Evolutionary conservation across 2,888 invertebrate species (phyloP).

Genomic region (Keiferia lycopersicella): DNA sequence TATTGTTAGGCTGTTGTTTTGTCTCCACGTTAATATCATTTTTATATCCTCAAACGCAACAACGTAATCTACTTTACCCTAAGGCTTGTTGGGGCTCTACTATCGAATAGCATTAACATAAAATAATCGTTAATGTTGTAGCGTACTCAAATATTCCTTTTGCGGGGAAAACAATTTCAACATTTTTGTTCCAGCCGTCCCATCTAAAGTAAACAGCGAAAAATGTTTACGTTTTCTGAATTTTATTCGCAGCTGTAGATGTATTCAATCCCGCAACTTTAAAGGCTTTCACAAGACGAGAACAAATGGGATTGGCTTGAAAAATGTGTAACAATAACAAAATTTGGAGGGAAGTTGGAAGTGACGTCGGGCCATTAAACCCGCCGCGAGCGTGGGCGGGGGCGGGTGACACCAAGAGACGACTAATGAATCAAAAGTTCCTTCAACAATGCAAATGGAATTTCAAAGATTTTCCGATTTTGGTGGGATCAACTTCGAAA

Average conservation of each 20-base stretch:
- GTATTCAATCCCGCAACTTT: conserved; percentile 54
- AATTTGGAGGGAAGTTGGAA: conserved; percentile 62
- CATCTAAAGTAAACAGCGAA: conserved; percentile 11
- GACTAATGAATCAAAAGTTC: conserved; percentile 64
- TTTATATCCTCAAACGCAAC: conserved; percentile 25
- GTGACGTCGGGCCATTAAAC: conserved; percentile 65
- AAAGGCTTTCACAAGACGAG: conserved; percentile 50
- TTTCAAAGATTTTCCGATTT: conserved; percentile 36
- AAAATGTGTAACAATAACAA: conserved; percentile 68
- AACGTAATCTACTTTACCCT: conserved; percentile 18
- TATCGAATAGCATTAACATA: conserved; percentile 21
- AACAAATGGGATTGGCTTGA: conserved; percentile 66
- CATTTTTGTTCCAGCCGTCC: conserved; percentile 15
- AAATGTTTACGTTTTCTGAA: conserved; percentile 23
- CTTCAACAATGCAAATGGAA: conserved; percentile 46
- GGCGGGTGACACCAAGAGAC: conserved; percentile 34
- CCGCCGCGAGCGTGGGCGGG: conserved; percentile 42
- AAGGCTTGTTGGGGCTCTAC: conserved; percentile 3
- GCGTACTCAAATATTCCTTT: conserved; percentile 20
- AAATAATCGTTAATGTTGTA: conserved; percentile 21
- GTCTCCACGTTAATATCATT: conserved; percentile 31
- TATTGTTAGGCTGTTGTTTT: conserved; percentile 37
- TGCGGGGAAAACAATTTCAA: conserved; percentile 16
- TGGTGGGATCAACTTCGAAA: conserved; percentile 25
- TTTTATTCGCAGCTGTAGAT: conserved; percentile 36